Evolutionary conservation across 30 jellyfish, hydroid and myxozoan genomes (phyloP).

Genomic region (Calvadosia cruxmelitensis): DNA sequence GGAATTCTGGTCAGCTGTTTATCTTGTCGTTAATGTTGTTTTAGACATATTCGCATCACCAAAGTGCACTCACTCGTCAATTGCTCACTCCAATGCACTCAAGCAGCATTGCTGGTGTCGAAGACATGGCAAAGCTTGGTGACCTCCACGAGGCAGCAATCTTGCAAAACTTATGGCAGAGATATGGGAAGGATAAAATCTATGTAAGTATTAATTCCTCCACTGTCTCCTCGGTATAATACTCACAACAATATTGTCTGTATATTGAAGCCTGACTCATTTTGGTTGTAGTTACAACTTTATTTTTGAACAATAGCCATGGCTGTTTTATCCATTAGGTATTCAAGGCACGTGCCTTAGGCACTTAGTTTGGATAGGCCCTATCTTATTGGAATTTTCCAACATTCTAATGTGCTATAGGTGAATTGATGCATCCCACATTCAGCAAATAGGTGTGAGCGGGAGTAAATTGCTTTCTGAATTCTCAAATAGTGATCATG

Average conservation of each 20-base stretch:
- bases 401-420: background rate
- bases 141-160: conserved; percentile 96
- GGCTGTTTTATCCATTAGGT: too few species aligned
- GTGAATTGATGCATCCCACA: too few species aligned
- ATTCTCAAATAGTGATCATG: too few species aligned
- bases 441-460: too few species aligned
- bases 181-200: conserved; percentile 48
- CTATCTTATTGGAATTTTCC: background rate
- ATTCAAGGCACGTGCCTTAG: too few species aligned
- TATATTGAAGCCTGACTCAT: too few species aligned
- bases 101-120: conserved; percentile 91
- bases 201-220: too few species aligned
- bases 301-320: background rate
- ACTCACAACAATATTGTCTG: too few species aligned
- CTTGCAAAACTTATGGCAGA: conserved; percentile 51
- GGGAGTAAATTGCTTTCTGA: too few species aligned
- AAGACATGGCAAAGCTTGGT: conserved; percentile 94
- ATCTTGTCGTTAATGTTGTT: background rate
- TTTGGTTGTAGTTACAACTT: background rate
- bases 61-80: conserved; percentile 41
- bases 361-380: background rate
- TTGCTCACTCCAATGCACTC: conserved; percentile 75
- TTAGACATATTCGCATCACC: conserved; percentile 35
- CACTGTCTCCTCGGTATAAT: too few species aligned
- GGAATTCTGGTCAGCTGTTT: too few species aligned